These are phyloP conservation scores for Bombyx huttoni DNA, from an alignment of 2,888 invertebrate species.

Conservation along the genomic window DNA sequence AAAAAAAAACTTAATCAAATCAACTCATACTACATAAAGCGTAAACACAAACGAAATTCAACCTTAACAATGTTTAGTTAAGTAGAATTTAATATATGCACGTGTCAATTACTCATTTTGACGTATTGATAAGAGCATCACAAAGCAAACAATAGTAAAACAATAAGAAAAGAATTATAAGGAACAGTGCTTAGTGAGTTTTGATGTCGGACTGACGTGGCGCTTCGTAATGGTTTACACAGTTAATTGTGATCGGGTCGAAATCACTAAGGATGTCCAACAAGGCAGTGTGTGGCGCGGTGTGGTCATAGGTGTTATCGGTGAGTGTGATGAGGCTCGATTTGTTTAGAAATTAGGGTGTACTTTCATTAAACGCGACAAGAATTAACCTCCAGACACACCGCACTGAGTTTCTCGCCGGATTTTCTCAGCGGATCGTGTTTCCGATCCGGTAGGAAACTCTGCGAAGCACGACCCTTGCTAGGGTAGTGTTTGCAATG, in stretches of 20 bases:
- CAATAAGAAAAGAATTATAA: background rate
- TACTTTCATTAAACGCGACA: no score
- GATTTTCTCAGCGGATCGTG: no score
- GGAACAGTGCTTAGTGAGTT: background rate
- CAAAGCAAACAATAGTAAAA: background rate
- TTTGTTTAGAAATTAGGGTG: no score
- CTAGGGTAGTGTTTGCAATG: no score
- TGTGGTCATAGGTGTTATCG: conserved; percentile 24
- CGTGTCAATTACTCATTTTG: background rate
- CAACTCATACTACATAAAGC: no score
- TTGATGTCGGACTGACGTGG: background rate
- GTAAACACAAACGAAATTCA: background rate
- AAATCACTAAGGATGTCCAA: conserved; percentile 7
- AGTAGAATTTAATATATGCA: no score
- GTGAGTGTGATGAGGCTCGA: conserved; percentile 18
- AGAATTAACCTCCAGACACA: no score
- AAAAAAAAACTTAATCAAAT: no score
- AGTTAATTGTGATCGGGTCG: conserved; percentile 13
- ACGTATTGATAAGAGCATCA: background rate
- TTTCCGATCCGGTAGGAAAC: no score
- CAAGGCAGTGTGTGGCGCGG: conserved; percentile 25
- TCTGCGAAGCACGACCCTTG: no score
- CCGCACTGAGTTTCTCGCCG: no score
- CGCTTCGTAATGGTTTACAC: conserved; percentile 27
- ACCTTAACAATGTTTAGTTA: background rate